phyloP scores from a whole-genome alignment of 2,888 invertebrate species.

The Volucella bombylans region DNA sequence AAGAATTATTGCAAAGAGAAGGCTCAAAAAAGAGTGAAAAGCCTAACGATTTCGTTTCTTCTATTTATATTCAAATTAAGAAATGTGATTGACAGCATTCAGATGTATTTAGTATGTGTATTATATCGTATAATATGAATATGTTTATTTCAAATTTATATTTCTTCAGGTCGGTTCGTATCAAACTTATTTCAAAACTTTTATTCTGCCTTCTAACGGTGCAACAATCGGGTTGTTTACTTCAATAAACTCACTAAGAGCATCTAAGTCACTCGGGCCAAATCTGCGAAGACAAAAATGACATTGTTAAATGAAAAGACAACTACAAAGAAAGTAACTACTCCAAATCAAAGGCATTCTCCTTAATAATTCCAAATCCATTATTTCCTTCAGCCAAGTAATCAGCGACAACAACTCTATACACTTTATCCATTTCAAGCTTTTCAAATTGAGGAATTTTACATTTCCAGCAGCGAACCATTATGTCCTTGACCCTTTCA shows the following conservation, averaged over 20 bases:
- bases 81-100: too few species aligned
- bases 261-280: slow-evolving; percentile 79
- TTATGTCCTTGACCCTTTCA: slow-evolving; percentile 84
- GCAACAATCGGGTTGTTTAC: slow-evolving; percentile 75
- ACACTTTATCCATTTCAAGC: slow-evolving; percentile 84
- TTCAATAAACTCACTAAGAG: slow-evolving; percentile 77
- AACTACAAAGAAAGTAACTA: slow-evolving; percentile 60
- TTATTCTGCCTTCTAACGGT: slow-evolving; percentile 77
- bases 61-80: too few species aligned
- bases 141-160: too few species aligned
- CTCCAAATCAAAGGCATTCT: slow-evolving; percentile 78
- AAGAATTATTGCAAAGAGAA: too few species aligned
- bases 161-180: too few species aligned
- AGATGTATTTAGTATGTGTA: too few species aligned
- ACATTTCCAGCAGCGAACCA: slow-evolving; percentile 86
- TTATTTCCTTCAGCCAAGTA: slow-evolving; percentile 88
- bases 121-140: too few species aligned
- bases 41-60: too few species aligned
- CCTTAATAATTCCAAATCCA: slow-evolving; percentile 84
- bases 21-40: too few species aligned
- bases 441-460: slow-evolving; percentile 85
- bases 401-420: slow-evolving; percentile 85
- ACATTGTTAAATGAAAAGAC: neutral
- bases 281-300: slow-evolving; percentile 67
- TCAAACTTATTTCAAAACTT: slow-evolving; percentile 54